Base-by-base conservation (phyloP, 2,888 invertebrate genomes). In the Tetheella fluctuosa region DNA sequence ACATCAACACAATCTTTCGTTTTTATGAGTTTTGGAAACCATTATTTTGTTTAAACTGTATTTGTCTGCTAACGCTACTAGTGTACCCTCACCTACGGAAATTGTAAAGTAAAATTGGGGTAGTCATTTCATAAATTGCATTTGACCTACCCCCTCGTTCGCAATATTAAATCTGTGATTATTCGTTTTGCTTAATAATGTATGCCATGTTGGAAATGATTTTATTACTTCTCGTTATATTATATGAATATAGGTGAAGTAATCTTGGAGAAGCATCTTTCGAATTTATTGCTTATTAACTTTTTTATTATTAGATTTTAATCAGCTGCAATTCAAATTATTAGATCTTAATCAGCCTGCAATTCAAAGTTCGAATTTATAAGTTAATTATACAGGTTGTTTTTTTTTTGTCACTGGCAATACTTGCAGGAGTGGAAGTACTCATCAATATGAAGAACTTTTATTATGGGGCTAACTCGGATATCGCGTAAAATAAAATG, bases 101-200 rank as follows among this genome's bases (percentile, higher is more conserved):
- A 83, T 82, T 79, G 78, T 76, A 79, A 81, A 83, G 81, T 79
- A 73, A 83, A 85, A 85, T 85, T 83, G 83, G 55, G 84, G 81
- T 82, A 84, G 80, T 84, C 81, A 84, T 86, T 84, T 82, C 76
- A 80, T 79, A 85, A 85, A 86, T 85, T 83, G 81, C 85, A 82
- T 84, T 79, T 70, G 77, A 71, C 76, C 79, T 75, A 64, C 70
- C 76, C n/a, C 73, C 68, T 64, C 63, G 64, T 67, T 62, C 68
- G 64, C 66, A 62, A 74, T 80, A 84, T 84, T 80, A 79, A 85
- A 87, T 84, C 78, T 81, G 75, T 74, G 75, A 74, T 79, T 77
- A 78, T 79, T 84, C 77, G 71, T 76, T 66, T 65, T 62, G 69
- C 71, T 77, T 68, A 76, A 74, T 71, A 64, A 20, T 48, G 48